Evolutionary conservation across 2,888 invertebrate genomes (phyloP), one percentile per base, ranked within the genome.

Genomic region (Tetragnatha montana): DNA sequence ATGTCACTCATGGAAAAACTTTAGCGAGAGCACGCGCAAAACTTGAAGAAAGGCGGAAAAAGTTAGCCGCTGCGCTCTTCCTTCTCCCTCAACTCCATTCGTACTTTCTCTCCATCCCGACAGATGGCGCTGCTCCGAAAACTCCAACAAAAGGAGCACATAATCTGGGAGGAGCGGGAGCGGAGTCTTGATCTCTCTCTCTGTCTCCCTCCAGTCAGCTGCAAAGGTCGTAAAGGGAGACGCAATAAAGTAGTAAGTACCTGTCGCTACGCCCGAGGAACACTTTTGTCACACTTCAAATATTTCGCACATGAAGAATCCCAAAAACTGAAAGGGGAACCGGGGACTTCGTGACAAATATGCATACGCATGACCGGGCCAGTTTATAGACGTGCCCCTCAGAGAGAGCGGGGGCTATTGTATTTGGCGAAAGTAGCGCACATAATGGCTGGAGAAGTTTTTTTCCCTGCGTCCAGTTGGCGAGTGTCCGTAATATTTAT

Each of bases 161-260:
- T 71, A 80, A 51, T 74, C 71, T 71, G 51, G 83, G 68, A 60
- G 73, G 74, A 50, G 83, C 51, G 79, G 74, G 74, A 50, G 83
- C 51, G 74, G 74, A 80, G 60, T 79, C 73, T 71, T 70, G 70
- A 81, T 81, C 81, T 81, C 49, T 60, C 75, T 75, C 75, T 75
- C n/a, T 47, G 60, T 68, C 76, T 84, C 83, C 81, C 69, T 82
- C 82, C 89, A 89, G 89, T 89, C 89, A 89, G 89, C 89, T 89
- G 89, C 84, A 22, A 85, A 80, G 84, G 85, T 89, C 89, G 89
- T 89, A 89, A 89, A 88, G 84, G 47, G 89, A 70, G 89, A 81
- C 81, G 84, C 89, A 89, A 89, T 89, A 89, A 89, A 89, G 80
- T 80, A 69, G 80, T 89, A 89, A 89, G 89, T 89, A 89, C 89